Conservation (phyloP, 35 echinoderm and acorn worm species). For the Ptychodera flava region DNA sequence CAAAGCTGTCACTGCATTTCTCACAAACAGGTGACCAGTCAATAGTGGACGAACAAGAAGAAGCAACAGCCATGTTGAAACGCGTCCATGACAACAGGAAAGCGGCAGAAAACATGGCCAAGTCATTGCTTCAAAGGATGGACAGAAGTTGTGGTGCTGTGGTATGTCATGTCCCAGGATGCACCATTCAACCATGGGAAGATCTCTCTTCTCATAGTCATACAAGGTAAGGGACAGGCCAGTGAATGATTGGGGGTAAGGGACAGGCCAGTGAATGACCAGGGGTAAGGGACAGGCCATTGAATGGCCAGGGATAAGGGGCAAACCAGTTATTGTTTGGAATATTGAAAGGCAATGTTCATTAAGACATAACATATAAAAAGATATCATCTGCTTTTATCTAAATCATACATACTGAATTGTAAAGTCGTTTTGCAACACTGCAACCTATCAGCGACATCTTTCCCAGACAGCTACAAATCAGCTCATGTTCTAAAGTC, state of each 20-base stretch:
- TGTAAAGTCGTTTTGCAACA: too few species aligned
- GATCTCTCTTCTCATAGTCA: slow-evolving; percentile 97
- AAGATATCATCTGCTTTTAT: too few species aligned
- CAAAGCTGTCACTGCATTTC: too few species aligned
- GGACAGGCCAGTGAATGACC: too few species aligned
- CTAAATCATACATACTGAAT: not conserved
- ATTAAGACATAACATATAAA: too few species aligned
- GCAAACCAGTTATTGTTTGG: not conserved
- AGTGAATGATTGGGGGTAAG: too few species aligned
- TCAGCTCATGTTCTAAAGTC: not conserved
- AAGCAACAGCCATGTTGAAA: slow-evolving; percentile 68
- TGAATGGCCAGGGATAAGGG: not conserved
- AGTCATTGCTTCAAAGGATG: slow-evolving; percentile 85
- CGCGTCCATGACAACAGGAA: slow-evolving; percentile 93
- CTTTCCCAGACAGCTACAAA: not conserved
- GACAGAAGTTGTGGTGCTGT: slow-evolving; percentile 94
- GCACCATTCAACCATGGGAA: slow-evolving; percentile 87
- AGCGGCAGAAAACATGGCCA: slow-evolving; percentile 73
- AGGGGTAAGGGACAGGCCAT: not conserved
- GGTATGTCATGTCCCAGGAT: slow-evolving; percentile 84
- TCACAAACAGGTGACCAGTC: too few species aligned
- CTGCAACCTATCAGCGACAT: too few species aligned
- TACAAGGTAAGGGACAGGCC: slow-evolving; percentile 88
- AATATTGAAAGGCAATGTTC: too few species aligned
- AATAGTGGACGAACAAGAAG: slow-evolving; percentile 83